Percentiles rank a stretch among this genome's conserved stretches.
phyloP scores from a whole-genome alignment of 2,797 vertebrate species.

The Rhabdomys pumilio region DNA sequence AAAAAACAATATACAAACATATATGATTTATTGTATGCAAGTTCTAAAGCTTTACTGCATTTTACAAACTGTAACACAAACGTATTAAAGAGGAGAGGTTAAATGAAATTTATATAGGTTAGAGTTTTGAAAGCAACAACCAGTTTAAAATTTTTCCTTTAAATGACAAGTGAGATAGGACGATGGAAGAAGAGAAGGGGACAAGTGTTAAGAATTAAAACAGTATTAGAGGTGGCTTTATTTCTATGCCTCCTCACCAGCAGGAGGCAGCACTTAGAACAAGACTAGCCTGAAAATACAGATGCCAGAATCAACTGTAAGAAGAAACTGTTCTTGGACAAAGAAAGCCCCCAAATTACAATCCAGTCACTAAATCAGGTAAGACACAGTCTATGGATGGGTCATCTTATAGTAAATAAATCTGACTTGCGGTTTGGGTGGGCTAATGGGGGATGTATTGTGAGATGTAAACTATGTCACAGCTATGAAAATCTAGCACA shows the following conservation, averaged over 20 bases:
- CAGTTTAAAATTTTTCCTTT: background rate
- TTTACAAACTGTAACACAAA: background rate
- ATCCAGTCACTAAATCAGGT: background rate
- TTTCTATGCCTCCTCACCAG: background rate
- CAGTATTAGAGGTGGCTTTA: background rate
- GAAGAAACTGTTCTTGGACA: background rate
- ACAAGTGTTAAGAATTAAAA: background rate
- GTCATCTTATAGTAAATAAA: too few species aligned
- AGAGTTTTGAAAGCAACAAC: conserved; percentile 41
- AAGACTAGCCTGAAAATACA: background rate
- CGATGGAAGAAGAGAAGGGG: background rate
- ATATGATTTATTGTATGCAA: background rate
- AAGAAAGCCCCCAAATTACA: background rate
- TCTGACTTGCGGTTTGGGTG: background rate
- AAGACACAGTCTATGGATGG: background rate
- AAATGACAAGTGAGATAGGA: background rate
- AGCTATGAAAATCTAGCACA: background rate
- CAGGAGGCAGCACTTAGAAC: background rate
- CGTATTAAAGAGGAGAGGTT: background rate
- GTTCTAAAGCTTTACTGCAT: background rate
- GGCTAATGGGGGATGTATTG: background rate
- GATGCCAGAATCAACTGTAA: background rate
- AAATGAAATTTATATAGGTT: conserved; percentile 6
- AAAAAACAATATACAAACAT: background rate
- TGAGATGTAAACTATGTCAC: background rate